These are phyloP conservation scores for Crossaster papposus DNA, from an alignment of 53 echinoderm and acorn worm species.

Conservation along the genomic window DNA sequence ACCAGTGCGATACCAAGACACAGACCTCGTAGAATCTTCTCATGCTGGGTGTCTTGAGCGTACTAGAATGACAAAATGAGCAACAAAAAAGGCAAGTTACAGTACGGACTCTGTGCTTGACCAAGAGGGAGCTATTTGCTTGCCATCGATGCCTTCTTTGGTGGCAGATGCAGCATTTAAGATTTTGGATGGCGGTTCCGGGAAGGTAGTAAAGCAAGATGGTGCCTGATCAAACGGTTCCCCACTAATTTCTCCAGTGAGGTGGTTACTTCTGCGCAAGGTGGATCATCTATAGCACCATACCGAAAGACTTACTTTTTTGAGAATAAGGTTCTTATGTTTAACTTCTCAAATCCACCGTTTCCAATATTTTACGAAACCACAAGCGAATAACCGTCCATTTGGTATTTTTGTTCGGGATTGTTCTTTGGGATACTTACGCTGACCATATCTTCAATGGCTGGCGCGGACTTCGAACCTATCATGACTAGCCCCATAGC, in stretches of 20 bases:
- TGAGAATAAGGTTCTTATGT: too few relatives aligned
- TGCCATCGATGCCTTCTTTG: too few relatives aligned
- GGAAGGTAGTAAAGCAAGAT: too few relatives aligned
- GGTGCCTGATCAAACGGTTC: too few relatives aligned
- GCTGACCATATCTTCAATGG: conserved; percentile 95
- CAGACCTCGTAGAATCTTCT: conserved; percentile 95
- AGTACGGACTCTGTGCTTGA: not conserved
- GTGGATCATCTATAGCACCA: too few relatives aligned
- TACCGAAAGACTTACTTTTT: too few relatives aligned
- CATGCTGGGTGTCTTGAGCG: conserved; percentile 98
- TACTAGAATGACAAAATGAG: conserved; percentile 65
- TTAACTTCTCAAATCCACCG: not conserved
- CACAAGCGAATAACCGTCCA: too few relatives aligned
- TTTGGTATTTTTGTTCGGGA: not conserved
- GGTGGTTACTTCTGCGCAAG: too few relatives aligned
- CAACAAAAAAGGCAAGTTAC: not conserved
- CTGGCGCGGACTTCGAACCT: conserved; percentile 82
- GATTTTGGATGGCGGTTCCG: too few relatives aligned
- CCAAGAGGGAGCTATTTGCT: not conserved
- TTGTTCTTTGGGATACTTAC: conserved; percentile 68
- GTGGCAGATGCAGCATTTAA: too few relatives aligned
- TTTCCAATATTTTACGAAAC: not conserved
- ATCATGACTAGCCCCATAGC: conserved; percentile 98
- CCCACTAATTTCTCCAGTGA: too few relatives aligned
- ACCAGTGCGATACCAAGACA: conserved; percentile 98